A percentile compares a stretch with the other conserved stretches of the same genome.
Conservation (phyloP, 1,140 invertebrate species). For the Neotoxoptera formosana region DNA sequence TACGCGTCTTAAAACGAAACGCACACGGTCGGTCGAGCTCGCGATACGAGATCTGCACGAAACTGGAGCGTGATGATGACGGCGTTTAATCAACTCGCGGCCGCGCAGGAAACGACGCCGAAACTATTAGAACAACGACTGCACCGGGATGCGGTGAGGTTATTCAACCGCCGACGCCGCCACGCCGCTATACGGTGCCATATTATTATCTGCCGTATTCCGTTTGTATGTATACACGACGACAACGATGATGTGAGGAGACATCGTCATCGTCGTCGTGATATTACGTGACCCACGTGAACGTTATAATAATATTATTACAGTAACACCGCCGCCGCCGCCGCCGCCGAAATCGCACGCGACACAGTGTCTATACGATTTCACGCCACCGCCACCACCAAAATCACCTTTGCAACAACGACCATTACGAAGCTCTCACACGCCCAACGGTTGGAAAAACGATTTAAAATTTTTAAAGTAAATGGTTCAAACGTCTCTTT, state of each 20-base stretch:
- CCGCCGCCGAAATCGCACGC: neutral
- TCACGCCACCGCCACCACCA: no score
- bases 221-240: neutral
- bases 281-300: neutral
- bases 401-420: neutral
- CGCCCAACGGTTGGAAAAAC: neutral
- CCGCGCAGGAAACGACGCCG: constrained; percentile 29
- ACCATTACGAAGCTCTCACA: neutral
- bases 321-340: neutral
- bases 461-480: neutral
- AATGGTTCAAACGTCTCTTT: neutral
- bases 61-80: constrained; percentile 51
- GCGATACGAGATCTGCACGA: constrained; percentile 29
- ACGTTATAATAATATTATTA: neutral
- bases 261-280: neutral
- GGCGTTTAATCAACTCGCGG: constrained; percentile 36
- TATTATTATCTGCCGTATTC: neutral
- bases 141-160: constrained; percentile 22
- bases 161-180: constrained; percentile 14
- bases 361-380: neutral
- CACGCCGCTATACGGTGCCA: neutral
- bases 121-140: constrained; percentile 29
- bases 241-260: neutral
- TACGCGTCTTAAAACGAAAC: neutral
- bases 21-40: neutral